phyloP scores from a whole-genome alignment of 2,113 vertebrate genomes.

The Trichomycterus rosablanca region DNA sequence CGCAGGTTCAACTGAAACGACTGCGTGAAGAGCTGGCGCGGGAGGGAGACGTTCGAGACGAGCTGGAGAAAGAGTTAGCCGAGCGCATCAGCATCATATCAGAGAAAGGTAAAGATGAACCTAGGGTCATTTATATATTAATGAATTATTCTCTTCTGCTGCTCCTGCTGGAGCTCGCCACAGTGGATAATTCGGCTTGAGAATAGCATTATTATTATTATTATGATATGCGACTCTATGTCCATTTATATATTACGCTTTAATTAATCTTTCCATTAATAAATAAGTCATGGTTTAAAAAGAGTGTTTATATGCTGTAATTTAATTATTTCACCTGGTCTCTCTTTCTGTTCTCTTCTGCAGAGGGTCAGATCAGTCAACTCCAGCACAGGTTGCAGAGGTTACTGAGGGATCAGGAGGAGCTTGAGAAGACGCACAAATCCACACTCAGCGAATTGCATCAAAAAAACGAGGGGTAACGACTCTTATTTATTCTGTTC shows the following conservation, averaged over 20 bases:
- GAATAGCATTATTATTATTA: no score
- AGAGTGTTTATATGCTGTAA: no score
- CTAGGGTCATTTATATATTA: no score
- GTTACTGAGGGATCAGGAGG: constrained; percentile 64
- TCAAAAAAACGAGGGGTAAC: constrained; percentile 73
- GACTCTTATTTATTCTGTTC: background rate
- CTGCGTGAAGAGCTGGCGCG: constrained; percentile 70
- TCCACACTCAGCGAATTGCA: constrained; percentile 67
- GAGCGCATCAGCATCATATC: constrained; percentile 64
- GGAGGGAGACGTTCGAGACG: constrained; percentile 67
- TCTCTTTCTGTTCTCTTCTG: background rate
- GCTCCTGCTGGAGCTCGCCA: background rate
- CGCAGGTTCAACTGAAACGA: constrained; percentile 74
- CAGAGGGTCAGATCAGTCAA: constrained; percentile 44
- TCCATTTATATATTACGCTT: no score
- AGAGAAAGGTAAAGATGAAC: constrained; percentile 75
- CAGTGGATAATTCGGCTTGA: background rate
- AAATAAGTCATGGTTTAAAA: no score
- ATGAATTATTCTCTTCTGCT: no score
- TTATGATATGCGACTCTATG: no score
- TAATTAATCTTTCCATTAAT: no score
- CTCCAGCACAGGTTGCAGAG: constrained; percentile 74
- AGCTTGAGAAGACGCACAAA: constrained; percentile 63
- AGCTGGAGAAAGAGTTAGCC: constrained; percentile 70
- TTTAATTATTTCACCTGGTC: background rate